Evolutionary conservation across 2,113 vertebrate species (phyloP).

Genomic region (Neolamprologus sp.): DNA sequence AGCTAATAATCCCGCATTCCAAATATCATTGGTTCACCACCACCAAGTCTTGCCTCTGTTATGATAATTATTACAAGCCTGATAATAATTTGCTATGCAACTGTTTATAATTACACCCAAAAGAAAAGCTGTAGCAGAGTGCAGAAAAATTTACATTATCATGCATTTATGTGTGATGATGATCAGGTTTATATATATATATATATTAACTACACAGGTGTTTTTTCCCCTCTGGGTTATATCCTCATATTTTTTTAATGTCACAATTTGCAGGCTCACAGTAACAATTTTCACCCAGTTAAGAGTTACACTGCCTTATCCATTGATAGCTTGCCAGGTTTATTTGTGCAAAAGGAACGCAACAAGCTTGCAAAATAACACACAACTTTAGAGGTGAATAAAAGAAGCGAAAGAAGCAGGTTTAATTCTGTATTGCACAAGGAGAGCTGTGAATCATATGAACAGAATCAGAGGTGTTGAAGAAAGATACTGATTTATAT

Average conservation of each 20-base stretch:
- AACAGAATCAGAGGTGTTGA: neutral
- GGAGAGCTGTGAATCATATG: neutral
- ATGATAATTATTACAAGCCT: conserved; percentile 20
- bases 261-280: neutral
- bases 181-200: neutral
- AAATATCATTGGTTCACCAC: conserved; percentile 12
- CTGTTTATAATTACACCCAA: conserved; percentile 13
- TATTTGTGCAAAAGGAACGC: neutral
- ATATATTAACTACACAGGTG: neutral
- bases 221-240: neutral
- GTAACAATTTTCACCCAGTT: neutral
- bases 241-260: neutral
- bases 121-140: neutral
- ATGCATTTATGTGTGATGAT: neutral
- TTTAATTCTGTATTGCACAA: neutral
- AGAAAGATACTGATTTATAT: neutral
- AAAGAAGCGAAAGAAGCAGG: neutral
- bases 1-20: neutral
- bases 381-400: neutral
- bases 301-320: neutral
- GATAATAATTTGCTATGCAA: conserved; percentile 30
- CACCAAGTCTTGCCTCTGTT: conserved; percentile 21
- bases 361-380: neutral
- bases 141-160: neutral
- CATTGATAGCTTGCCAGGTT: neutral